These are phyloP conservation scores for Acromyrmex heyeri DNA, from an alignment of 1,140 invertebrate genomes.

Conservation along the genomic window DNA sequence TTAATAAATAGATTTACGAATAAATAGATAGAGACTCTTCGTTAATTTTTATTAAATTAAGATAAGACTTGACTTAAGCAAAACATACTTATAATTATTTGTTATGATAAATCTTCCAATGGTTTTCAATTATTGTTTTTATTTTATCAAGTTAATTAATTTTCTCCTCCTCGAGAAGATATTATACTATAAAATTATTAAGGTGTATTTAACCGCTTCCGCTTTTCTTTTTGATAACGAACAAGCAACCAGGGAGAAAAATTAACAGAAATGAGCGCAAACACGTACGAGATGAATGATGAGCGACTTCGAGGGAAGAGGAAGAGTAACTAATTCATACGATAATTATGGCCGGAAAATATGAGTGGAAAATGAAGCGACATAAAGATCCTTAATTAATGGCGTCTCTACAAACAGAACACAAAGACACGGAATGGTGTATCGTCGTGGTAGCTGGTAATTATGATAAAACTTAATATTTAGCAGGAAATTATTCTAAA, in stretches of 20 bases:
- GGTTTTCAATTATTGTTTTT: neutral
- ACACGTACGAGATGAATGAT: neutral
- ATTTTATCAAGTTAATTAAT: neutral
- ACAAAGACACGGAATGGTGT: constrained; percentile 9
- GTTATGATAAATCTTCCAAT: neutral
- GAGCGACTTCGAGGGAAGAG: neutral
- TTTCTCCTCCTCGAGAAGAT: neutral
- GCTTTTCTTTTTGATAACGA: neutral
- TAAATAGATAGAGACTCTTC: no score
- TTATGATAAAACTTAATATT: constrained; percentile 74
- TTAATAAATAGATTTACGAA: no score
- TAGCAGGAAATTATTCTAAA: constrained; percentile 4
- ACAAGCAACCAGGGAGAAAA: neutral
- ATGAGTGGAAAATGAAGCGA: constrained; percentile 60
- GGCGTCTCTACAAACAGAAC: constrained; percentile 3
- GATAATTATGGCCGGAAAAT: constrained; percentile 71
- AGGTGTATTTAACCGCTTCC: no score
- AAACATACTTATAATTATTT: no score
- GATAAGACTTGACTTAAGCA: no score
- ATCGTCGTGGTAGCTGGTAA: constrained; percentile 59
- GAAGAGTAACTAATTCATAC: constrained; percentile 62
- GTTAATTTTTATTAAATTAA: no score
- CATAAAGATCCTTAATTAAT: constrained; percentile 73
- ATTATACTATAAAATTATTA: neutral
- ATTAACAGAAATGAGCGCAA: neutral